Evolutionary conservation across 2,113 vertebrate species (phyloP), one percentile per base, ranked within the genome.

Genomic region (Thinocorus orbignyianus): DNA sequence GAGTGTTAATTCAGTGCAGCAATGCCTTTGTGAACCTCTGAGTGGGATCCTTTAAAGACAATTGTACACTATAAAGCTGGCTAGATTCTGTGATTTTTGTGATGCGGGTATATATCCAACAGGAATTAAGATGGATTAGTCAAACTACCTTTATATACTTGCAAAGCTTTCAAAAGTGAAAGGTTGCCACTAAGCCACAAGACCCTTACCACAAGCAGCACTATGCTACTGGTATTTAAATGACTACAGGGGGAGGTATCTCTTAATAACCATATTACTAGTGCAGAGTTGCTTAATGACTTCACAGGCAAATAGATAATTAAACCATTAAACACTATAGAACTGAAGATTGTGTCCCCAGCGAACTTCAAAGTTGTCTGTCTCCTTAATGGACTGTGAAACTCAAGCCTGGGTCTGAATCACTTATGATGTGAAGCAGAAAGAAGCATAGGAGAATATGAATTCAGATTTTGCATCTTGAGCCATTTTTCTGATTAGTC

Each of bases 281-380:
- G 77, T 79, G 35, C n/a, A 41, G 83, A 81, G 91, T 42, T 91
- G 44, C 92, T 80, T 85, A 94, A 96, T 96, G 92, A 82, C 66
- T 93, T 96, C 62, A 65, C 33, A 77, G 68, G 46, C 83, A 91
- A 95, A 93, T 81, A 93, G 91, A 79, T 91, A 89, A 94, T 95
- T 93, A 95, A 93, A 91, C 88, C 73, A 76, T 96, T 93, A 95
- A 89, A 93, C 4, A 25, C 70, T 73, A 4, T 0, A 66, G 88
- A 93, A 92, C 57, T 79, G 83, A 91, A 74, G 94, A 88, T 22
- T 22, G 7, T 81, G 77, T 94, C 95, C 88, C 86, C 41, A 81
- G 88, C 0, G 1, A 92, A 91, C 80, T 86, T 95, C 2, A 4
- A 41, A 93, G 86, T 84, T 88, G 39, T 86, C 54, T 85, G n/a